These are phyloP conservation scores for Falcunculus frontatus DNA, from an alignment of 2,113 vertebrate genomes.

Conservation along the genomic window DNA sequence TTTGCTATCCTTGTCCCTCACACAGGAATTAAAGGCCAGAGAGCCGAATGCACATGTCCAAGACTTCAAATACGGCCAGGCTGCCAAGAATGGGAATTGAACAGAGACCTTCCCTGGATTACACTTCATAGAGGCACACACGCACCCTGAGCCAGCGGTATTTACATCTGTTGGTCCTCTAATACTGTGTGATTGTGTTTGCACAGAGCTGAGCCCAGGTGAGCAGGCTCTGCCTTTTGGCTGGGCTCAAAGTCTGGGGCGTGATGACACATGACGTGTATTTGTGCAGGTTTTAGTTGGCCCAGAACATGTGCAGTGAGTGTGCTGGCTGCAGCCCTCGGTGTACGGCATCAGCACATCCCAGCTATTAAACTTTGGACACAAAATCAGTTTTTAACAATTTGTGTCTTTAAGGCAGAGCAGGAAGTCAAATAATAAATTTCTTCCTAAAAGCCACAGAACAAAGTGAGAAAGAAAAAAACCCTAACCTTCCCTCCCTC, in stretches of 20 bases:
- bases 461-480: neutral
- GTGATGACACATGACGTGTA: rapidly evolving
- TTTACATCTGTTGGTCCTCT: neutral
- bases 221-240: neutral
- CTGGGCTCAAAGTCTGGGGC: neutral
- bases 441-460: neutral
- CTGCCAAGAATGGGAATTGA: neutral
- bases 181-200: neutral
- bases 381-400: neutral
- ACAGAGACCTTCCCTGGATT: neutral
- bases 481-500: rapidly evolving
- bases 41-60: neutral
- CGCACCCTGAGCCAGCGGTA: rapidly evolving
- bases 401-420: neutral
- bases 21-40: neutral
- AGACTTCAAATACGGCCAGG: neutral
- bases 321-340: neutral
- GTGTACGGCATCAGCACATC: rapidly evolving
- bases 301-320: rapidly evolving
- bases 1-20: neutral
- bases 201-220: neutral
- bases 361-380: neutral
- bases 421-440: neutral
- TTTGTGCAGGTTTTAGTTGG: neutral
- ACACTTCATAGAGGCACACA: neutral